Evolutionary conservation across 2,797 vertebrate species (phyloP).

Genomic region (Adelosebastes latens): DNA sequence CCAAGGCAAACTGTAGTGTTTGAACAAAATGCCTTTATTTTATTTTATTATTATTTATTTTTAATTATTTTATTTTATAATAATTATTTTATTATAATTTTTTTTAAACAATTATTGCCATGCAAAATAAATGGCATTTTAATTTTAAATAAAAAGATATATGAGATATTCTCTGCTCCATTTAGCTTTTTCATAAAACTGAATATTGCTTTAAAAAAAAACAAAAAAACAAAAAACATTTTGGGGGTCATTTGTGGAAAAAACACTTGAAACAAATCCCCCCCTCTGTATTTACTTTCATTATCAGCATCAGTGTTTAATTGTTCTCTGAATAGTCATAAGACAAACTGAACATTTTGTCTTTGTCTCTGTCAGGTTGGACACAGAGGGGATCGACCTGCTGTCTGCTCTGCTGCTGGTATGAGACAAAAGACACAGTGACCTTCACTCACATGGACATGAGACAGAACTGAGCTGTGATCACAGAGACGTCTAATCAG

Average conservation of each 20-base stretch:
- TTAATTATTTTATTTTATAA: no score
- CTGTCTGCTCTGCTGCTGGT: conserved; percentile 89
- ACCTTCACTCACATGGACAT: neutral
- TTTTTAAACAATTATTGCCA: no score
- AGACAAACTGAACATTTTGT: neutral
- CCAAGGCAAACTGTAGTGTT: no score
- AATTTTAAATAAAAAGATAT: no score
- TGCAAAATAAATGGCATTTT: no score
- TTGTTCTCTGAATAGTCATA: neutral
- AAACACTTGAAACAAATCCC: neutral
- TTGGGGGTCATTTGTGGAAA: neutral
- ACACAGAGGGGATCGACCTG: conserved; percentile 92
- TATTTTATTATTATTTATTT: no score
- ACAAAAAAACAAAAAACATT: neutral
- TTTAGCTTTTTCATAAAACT: neutral
- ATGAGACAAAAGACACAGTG: conserved; percentile 24
- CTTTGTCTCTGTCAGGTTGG: conserved; percentile 83
- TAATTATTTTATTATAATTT: no score
- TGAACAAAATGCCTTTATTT: no score
- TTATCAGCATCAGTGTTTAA: neutral
- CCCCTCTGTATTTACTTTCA: neutral
- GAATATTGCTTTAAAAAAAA: neutral
- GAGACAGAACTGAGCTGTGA: neutral
- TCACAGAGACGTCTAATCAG: neutral
- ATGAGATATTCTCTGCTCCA: neutral